A percentile compares a stretch with the other conserved stretches of the same genome.
Conservation (phyloP, 2,888 invertebrate genomes). For the Nymphalis c-album region DNA sequence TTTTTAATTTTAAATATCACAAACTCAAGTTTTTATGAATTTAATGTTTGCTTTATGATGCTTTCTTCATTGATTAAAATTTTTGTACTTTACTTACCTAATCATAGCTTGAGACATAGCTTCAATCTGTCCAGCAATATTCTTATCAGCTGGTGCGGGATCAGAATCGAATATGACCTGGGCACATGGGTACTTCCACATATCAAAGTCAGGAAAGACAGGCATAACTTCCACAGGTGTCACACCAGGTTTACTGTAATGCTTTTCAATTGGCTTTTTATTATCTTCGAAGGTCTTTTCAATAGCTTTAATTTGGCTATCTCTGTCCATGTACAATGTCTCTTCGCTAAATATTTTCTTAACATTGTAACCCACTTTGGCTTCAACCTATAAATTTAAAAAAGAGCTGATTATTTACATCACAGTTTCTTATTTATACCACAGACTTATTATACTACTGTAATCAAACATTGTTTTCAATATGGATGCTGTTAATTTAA, state of each 20-base stretch:
- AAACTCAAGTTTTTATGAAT: too few relatives aligned
- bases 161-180: conserved; percentile 99
- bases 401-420: background rate
- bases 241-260: conserved; percentile 98
- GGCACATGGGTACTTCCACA: conserved; percentile 99
- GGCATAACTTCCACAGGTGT: conserved; percentile 91
- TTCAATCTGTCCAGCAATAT: conserved; percentile 93
- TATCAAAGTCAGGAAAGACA: conserved; percentile 96
- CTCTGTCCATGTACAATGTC: conserved; percentile 96
- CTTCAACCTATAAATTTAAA: conserved; percentile 87
- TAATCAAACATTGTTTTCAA: too few relatives aligned
- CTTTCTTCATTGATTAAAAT: background rate
- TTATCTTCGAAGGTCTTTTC: conserved; percentile 98
- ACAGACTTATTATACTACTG: too few relatives aligned
- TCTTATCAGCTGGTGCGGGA: conserved; percentile 94
- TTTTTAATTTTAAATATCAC: too few relatives aligned
- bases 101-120: conserved; percentile 99
- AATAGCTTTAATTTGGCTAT: conserved; percentile 98
- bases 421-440: too few relatives aligned
- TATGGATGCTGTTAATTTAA: too few relatives aligned
- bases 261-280: conserved; percentile 91
- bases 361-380: conserved; percentile 98
- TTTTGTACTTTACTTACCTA: conserved; percentile 78
- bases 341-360: conserved; percentile 96
- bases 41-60: too few relatives aligned